Evolutionary conservation across 2,113 vertebrate genomes (phyloP).

Genomic region (Albula goreensis): DNA sequence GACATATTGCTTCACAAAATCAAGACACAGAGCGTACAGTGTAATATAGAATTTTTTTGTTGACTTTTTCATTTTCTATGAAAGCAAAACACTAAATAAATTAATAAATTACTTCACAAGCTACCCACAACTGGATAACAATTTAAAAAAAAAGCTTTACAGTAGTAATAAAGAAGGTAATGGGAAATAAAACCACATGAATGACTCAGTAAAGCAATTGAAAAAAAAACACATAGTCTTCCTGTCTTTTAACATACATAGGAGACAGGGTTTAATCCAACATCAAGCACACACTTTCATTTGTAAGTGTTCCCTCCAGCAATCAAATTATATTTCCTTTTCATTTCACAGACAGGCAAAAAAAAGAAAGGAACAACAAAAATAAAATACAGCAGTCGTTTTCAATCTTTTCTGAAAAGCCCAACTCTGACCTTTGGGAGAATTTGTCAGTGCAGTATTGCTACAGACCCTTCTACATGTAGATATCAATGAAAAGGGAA

Average conservation of each 20-base stretch:
- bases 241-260: constrained; percentile 51
- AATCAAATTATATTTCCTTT: constrained; percentile 67
- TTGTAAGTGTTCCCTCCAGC: constrained; percentile 53
- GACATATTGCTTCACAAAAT: constrained; percentile 72
- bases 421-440: background rate
- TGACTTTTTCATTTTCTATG: constrained; percentile 41
- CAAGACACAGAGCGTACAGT: constrained; percentile 69
- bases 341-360: constrained; percentile 56
- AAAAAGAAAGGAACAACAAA: constrained; percentile 2
- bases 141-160: constrained; percentile 64
- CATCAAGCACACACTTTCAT: constrained; percentile 58
- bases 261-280: constrained; percentile 55
- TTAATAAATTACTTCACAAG: constrained; percentile 98
- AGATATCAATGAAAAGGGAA: background rate
- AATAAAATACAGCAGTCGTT: constrained; percentile 39
- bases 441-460: background rate
- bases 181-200: constrained; percentile 55
- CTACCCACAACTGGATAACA: constrained; percentile 79
- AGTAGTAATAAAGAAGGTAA: constrained; percentile 70
- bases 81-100: constrained; percentile 76
- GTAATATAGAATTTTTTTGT: constrained; percentile 59
- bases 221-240: constrained; percentile 10
- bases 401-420: constrained; percentile 47
- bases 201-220: constrained; percentile 49
- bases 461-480: background rate